Evolutionary conservation across 2,888 invertebrate genomes (phyloP).

Genomic region (Calameuta pallipes): DNA sequence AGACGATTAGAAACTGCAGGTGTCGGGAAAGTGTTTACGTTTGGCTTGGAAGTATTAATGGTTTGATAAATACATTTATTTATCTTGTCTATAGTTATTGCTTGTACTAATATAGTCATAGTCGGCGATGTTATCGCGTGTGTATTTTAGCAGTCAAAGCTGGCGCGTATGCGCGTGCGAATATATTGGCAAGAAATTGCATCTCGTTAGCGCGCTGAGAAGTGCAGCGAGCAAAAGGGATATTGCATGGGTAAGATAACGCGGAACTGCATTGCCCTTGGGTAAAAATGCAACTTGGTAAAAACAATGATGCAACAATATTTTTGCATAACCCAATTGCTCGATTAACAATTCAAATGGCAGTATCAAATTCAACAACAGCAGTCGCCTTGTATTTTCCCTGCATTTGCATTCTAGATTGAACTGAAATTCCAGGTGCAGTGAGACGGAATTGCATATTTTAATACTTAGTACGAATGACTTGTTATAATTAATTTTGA

Average conservation of each 20-base stretch:
- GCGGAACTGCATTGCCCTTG: background rate
- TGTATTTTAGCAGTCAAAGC: background rate
- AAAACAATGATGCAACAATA: conserved; percentile 26
- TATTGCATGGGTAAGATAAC: background rate
- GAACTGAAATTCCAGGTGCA: background rate
- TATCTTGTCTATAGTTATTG: background rate
- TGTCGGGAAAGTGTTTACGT: background rate
- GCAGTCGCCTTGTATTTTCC: background rate
- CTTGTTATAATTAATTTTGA: no score
- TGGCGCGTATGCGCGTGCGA: background rate
- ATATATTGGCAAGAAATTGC: background rate
- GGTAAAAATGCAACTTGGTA: background rate
- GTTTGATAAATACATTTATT: background rate
- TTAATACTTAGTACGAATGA: background rate
- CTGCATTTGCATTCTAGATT: background rate
- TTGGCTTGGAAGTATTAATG: background rate
- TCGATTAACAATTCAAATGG: conserved; percentile 46
- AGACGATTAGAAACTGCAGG: background rate
- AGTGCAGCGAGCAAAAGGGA: background rate
- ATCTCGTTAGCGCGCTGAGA: background rate
- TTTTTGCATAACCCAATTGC: conserved; percentile 37
- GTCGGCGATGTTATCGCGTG: background rate
- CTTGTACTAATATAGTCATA: background rate
- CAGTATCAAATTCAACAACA: conserved; percentile 33
- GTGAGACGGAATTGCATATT: background rate